Evolutionary conservation across 2,888 invertebrate species (phyloP).

Genomic region (Rapana venosa): DNA sequence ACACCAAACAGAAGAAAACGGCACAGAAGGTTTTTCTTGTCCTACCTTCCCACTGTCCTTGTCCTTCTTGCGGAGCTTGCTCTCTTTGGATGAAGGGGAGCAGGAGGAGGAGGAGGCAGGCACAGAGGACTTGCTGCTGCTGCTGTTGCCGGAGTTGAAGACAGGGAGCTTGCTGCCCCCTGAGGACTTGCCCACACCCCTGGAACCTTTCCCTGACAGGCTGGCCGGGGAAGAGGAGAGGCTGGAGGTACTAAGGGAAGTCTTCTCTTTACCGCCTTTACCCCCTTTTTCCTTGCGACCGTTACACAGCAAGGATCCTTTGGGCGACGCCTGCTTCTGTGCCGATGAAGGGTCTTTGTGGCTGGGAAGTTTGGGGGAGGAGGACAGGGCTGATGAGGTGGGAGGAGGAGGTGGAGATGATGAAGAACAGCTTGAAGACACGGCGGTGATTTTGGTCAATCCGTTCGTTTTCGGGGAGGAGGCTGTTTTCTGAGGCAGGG

Average conservation of each 20-base stretch:
- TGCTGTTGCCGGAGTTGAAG: constrained; percentile 8
- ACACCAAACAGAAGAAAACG: too few species aligned
- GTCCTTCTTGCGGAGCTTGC: constrained; percentile 69
- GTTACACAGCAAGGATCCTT: constrained; percentile 36
- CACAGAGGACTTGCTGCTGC: constrained; percentile 21
- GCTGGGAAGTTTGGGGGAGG: constrained; percentile 46
- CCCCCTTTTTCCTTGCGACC: constrained; percentile 23
- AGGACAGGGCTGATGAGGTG: constrained; percentile 32
- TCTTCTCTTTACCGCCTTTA: constrained; percentile 35
- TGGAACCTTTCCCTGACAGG: constrained; percentile 14
- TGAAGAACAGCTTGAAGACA: constrained; percentile 37
- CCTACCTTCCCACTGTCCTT: constrained; percentile 60
- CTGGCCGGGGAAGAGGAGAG: constrained; percentile 41
- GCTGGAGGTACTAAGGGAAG: constrained; percentile 34
- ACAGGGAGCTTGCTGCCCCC: constrained; percentile 46
- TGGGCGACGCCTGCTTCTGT: constrained; percentile 40
- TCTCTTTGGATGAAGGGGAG: constrained; percentile 54
- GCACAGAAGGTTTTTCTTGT: too few species aligned
- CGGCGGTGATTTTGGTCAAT: background rate
- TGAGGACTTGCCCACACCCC: background rate
- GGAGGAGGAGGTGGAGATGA: constrained; percentile 25
- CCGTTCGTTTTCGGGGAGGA: constrained; percentile 47
- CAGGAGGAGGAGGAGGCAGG: constrained; percentile 24
- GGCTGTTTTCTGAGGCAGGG: constrained; percentile 64
- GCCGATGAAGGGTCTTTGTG: constrained; percentile 41